These are phyloP conservation scores for Campylorhamphus procurvoides DNA, from an alignment of 2,113 vertebrate species.

Conservation along the genomic window DNA sequence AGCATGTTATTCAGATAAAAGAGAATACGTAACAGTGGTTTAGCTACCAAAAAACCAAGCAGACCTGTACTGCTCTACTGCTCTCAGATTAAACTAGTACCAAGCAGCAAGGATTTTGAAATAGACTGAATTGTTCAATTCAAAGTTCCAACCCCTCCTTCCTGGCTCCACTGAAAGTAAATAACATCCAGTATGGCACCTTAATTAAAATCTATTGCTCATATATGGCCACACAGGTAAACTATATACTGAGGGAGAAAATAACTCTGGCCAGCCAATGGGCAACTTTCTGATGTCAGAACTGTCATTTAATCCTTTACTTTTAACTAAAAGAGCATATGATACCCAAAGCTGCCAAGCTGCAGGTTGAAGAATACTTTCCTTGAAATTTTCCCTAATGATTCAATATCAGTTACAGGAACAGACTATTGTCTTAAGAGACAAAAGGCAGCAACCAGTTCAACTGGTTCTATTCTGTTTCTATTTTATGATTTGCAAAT, in stretches of 20 bases:
- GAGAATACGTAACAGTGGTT: not conserved
- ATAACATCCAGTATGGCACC: not conserved
- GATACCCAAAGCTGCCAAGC: not conserved
- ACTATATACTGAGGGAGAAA: not conserved
- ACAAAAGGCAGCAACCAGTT: not conserved
- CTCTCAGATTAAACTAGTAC: not conserved
- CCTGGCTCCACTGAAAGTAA: not conserved
- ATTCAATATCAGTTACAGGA: not conserved
- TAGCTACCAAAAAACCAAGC: not conserved
- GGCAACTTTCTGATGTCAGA: not conserved
- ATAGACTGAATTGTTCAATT: not conserved
- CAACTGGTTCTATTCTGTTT: not conserved
- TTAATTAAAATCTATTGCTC: not conserved
- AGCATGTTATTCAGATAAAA: not conserved
- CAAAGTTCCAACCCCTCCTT: not conserved
- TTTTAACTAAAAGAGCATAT: not conserved
- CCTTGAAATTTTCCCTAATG: not conserved
- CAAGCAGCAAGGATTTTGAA: not conserved
- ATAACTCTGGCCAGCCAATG: not conserved
- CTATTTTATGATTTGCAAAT: not conserved
- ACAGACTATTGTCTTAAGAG: not conserved
- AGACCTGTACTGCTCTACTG: not conserved
- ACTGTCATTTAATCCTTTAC: not conserved
- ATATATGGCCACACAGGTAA: not conserved
- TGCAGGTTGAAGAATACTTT: not conserved